Conservation (phyloP, 2,888 invertebrate genomes). For the Lasioglossum oenotherae region DNA sequence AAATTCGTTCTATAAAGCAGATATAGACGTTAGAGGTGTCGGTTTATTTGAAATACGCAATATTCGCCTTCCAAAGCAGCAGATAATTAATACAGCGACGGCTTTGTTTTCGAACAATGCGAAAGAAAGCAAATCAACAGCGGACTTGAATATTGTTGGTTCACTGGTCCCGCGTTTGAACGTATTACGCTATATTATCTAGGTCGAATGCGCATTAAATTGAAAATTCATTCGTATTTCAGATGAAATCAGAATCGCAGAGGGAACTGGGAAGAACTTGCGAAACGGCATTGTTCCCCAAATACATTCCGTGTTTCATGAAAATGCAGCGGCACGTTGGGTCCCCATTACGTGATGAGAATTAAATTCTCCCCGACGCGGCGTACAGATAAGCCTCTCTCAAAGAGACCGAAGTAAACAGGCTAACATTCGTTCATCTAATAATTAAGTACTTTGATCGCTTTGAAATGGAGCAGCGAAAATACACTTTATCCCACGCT, state of each 20-base stretch:
- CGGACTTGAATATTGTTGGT: slow-evolving; percentile 28
- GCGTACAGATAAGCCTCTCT: slow-evolving; percentile 33
- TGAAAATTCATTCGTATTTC: slow-evolving; percentile 59
- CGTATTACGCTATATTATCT: neutral
- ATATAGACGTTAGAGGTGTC: neutral
- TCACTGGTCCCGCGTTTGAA: neutral
- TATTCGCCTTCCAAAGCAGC: slow-evolving; percentile 28
- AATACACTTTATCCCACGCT: neutral
- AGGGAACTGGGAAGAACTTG: slow-evolving; percentile 16
- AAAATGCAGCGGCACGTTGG: slow-evolving; percentile 67
- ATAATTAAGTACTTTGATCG: slow-evolving; percentile 44
- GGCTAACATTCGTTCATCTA: slow-evolving; percentile 35
- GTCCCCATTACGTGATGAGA: slow-evolving; percentile 67
- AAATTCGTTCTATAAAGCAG: neutral
- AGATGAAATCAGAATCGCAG: slow-evolving; percentile 7
- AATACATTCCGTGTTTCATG: slow-evolving; percentile 61
- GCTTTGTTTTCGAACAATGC: neutral
- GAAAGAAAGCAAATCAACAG: slow-evolving; percentile 27
- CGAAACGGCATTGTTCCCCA: slow-evolving; percentile 47
- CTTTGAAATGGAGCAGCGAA: slow-evolving; percentile 9
- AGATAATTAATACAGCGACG: neutral
- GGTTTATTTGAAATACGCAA: neutral
- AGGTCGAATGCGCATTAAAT: slow-evolving; percentile 46
- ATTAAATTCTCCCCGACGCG: slow-evolving; percentile 36
- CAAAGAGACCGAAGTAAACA: slow-evolving; percentile 29